These are phyloP conservation scores for Chinchilla lanigera DNA, from an alignment of 2,113 vertebrate species.

Conservation along the genomic window DNA sequence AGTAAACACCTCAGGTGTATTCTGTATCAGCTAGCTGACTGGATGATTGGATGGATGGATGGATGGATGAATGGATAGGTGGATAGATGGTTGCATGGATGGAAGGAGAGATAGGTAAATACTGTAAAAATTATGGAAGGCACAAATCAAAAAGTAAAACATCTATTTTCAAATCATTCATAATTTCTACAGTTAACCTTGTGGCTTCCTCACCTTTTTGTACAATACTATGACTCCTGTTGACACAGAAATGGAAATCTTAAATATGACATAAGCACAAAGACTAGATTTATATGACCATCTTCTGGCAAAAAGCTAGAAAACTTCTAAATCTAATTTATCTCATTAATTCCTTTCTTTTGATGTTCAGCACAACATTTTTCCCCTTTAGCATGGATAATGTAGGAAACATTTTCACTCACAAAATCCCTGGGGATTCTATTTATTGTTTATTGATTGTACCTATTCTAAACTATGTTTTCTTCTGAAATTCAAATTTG, in stretches of 20 bases:
- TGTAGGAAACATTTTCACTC: conserved; percentile 15
- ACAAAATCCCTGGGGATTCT: conserved; percentile 29
- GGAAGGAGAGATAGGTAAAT: not conserved
- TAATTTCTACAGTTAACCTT: not conserved
- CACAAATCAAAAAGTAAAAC: conserved; percentile 7
- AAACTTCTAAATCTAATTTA: conserved; percentile 42
- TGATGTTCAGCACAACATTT: not conserved
- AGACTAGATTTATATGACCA: not conserved
- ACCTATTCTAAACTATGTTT: conserved; percentile 33
- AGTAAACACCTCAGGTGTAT: not conserved
- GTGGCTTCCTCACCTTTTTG: not conserved
- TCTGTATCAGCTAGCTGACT: not conserved
- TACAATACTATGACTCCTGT: not conserved
- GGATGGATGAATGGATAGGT: not conserved
- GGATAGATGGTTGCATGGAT: not conserved
- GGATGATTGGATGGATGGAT: not conserved
- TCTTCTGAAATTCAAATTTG: conserved; percentile 59
- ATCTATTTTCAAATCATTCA: not conserved
- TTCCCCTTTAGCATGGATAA: not conserved
- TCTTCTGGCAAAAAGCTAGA: not conserved
- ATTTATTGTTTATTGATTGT: conserved; percentile 61
- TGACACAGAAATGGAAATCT: not conserved
- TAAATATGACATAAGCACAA: not conserved
- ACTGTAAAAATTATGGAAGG: not conserved
- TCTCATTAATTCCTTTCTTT: conserved; percentile 21